Base-by-base conservation (phyloP, 2,113 vertebrate genomes). In the Rhadina sibilatrix region DNA sequence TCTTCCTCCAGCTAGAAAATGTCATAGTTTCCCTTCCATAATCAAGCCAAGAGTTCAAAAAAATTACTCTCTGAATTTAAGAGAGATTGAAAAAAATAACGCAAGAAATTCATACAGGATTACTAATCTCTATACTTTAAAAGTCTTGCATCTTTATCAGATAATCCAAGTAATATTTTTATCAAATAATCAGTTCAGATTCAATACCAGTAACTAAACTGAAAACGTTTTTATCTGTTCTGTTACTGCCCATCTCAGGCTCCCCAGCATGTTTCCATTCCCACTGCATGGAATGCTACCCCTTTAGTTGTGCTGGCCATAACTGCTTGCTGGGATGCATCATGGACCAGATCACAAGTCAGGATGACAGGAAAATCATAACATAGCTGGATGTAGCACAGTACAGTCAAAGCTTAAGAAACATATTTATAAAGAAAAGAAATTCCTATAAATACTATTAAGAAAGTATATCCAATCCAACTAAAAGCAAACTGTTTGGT, bases 231-330 rank as follows among this genome's bases (percentile, higher is more conserved):
- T 27, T 21, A 33, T 35, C 35, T 22, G 2, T 19, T 40, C 10
- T n/a, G 9, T 23, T 31, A 64, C 9, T 65, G 16, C 24, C 27
- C 44, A 27, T 7, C 14, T 28, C 53, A 19, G 53, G 6, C 24
- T 66, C 12, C 17, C 21, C 52, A 33, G 12, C 22, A 15, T 0
- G 10, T 46, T 72, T 46, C 38, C 10, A 7, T 6, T 57, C 31
- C 61, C 56, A 37, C 16, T 3, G 1, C 4, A 4, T 2, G 24
- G 27, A 35, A 37, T 5, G 12, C 15, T 6, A 6, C 12, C 28
- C 27, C 49, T 71, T 40, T 15, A 24, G 35, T 1, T 70, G 31
- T 53, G n/a, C 52, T 57, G n/a, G n/a, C 42, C 31, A n/a, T 61
- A 75, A 1, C 12, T 12, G 63, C 2, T 4, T 72, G 8, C 18